phyloP scores from a whole-genome alignment of 2,888 invertebrate species.

The Lasioglossum zephyrum region DNA sequence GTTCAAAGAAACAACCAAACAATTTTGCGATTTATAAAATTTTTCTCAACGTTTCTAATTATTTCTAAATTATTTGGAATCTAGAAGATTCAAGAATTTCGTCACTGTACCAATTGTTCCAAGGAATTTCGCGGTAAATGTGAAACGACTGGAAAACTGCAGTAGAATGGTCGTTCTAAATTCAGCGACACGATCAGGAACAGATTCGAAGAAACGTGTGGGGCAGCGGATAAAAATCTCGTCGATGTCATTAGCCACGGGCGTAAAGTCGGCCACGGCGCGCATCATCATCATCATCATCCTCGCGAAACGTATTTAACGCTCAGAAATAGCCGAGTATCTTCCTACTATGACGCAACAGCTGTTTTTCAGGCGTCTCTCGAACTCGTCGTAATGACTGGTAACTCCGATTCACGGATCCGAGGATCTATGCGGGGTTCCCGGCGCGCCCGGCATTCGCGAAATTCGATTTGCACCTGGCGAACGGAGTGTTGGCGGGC shows the following conservation, averaged over 20 bases:
- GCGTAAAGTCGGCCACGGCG: not conserved
- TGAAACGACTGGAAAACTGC: not conserved
- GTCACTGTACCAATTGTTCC: no score
- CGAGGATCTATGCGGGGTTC: not conserved
- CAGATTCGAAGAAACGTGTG: not conserved
- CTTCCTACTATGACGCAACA: constrained; percentile 59
- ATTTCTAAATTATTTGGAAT: not conserved
- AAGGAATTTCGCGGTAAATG: not conserved
- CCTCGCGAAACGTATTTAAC: constrained; percentile 17
- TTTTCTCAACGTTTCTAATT: not conserved
- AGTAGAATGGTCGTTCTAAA: not conserved
- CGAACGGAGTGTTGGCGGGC: not conserved
- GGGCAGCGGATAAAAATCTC: not conserved
- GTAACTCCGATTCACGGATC: not conserved
- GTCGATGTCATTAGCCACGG: not conserved
- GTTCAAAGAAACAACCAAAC: no score
- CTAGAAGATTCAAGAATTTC: not conserved
- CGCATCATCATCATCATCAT: constrained; percentile 16
- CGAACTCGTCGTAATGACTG: not conserved
- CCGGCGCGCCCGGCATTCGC: not conserved
- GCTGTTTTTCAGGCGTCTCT: constrained; percentile 52
- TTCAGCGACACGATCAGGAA: not conserved
- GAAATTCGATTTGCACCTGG: not conserved
- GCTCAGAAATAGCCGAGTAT: constrained; percentile 43
- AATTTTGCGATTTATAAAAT: no score